Base-by-base conservation (phyloP, 1,140 invertebrate genomes). In the Bombus pyrosoma region DNA sequence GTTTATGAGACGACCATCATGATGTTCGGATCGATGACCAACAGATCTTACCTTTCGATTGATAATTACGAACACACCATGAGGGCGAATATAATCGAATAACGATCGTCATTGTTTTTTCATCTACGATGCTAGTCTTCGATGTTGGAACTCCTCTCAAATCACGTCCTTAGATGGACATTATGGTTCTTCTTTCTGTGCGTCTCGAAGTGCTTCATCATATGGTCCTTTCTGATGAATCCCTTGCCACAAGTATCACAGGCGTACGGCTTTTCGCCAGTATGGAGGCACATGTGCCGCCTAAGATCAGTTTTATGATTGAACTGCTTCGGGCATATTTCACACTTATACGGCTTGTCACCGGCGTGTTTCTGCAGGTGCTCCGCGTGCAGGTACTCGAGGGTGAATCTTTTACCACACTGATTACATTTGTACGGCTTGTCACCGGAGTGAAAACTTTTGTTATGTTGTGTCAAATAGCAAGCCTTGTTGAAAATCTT, bases 221-320 rank as follows among this genome's bases (percentile, higher is more conserved):
- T 98, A 94, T 99, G 98, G 94, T 99, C 98, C 94, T 98, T 98
- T 76, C 98, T 96, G 87, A 98, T 98, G 94, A 99, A 99, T 39
- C 98, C 97, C 95, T 99, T 99, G 71, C 96, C 96, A 93, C 98
- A 99, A 59, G 96, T 96, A 80, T 96, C 96, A 95, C 98, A 99
- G 72, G 96, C 95, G 93, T 97, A 98, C 25, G 98, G 98, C 92
- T 98, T 98, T 87, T 97, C 96, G 22, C 96, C 97, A 82, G 96
- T 98, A 94, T 99, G 98, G 69, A 98, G 96, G 91, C 98, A 98
- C 95, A 97, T 97, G 94, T 99, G 98, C 68, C 98, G 96, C 34
- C 98, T 96, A 87, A 99, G 95, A 93, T 99, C 98, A 53, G 98
- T 98, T 94, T 99, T 99, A 94, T 99, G 98, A 88, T 97, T 97